Percentiles rank a stretch among this genome's conserved stretches.
phyloP scores from a whole-genome alignment of 2,888 invertebrate species.

The Parnassius smintheus region DNA sequence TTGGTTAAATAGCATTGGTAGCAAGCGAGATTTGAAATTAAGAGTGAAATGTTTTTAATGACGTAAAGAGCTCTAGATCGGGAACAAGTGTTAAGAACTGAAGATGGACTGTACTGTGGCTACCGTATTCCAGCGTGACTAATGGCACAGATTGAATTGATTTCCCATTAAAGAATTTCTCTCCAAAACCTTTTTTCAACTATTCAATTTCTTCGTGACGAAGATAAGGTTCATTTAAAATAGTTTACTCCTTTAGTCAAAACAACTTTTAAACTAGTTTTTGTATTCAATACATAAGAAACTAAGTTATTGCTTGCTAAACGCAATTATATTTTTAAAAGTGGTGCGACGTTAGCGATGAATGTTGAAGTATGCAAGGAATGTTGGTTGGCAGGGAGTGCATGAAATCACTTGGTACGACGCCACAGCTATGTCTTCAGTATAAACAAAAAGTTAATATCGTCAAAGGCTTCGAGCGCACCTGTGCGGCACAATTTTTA shows the following conservation, averaged over 20 bases:
- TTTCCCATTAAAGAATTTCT: slow-evolving; percentile 60
- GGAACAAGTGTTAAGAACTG: slow-evolving; percentile 33
- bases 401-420: slow-evolving; percentile 35
- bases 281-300: slow-evolving; percentile 14
- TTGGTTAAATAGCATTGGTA: slow-evolving; percentile 21
- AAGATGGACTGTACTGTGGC: slow-evolving; percentile 46
- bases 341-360: slow-evolving; percentile 21
- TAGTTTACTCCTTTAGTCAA: slow-evolving; percentile 29
- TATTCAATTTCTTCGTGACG: slow-evolving; percentile 62
- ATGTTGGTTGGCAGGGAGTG: slow-evolving; percentile 17
- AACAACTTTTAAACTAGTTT: slow-evolving; percentile 22
- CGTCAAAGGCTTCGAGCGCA: slow-evolving; percentile 76
- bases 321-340: slow-evolving; percentile 21
- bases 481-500: slow-evolving; percentile 78
- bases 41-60: slow-evolving; percentile 20
- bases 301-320: slow-evolving; percentile 18
- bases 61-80: slow-evolving; percentile 8
- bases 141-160: slow-evolving; percentile 71
- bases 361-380: slow-evolving; percentile 16
- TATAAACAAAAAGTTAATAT: slow-evolving; percentile 76
- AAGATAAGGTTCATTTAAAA: slow-evolving; percentile 52
- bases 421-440: slow-evolving; percentile 33
- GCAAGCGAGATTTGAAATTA: slow-evolving; percentile 23
- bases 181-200: slow-evolving; percentile 45
- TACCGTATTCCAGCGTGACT: slow-evolving; percentile 57